A percentile compares a stretch with the other conserved stretches of the same genome.
Conservation (phyloP, 2,113 vertebrate species). For the Glaucidium brasilianum region DNA sequence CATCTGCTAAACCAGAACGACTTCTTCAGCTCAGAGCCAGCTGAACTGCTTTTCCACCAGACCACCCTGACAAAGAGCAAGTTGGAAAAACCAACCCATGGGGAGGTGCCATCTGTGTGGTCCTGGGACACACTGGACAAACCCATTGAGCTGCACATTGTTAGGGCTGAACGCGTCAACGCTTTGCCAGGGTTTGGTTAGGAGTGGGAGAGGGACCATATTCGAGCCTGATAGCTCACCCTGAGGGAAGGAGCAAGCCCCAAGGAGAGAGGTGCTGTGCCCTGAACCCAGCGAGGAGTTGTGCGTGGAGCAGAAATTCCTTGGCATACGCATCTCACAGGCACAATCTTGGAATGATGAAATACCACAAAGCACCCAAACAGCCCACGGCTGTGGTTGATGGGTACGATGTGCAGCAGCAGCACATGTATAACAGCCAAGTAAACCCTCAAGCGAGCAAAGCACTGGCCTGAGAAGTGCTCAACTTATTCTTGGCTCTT, state of each 20-base stretch:
- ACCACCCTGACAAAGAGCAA: not conserved
- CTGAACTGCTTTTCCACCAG: not conserved
- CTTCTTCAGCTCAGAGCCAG: not conserved
- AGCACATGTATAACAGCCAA: accelerated
- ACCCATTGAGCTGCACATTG: accelerated
- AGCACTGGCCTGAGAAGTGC: too few relatives aligned
- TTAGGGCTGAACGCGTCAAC: not conserved
- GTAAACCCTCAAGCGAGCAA: not conserved
- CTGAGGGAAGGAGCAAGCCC: not conserved
- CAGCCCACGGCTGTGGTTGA: accelerated
- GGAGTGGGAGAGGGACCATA: not conserved
- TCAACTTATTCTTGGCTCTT: not conserved
- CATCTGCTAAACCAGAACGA: not conserved
- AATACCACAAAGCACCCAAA: not conserved
- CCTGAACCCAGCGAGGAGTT: accelerated
- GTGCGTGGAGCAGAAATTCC: not conserved
- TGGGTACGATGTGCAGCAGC: not conserved
- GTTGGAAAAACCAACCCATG: not conserved
- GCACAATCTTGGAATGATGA: not conserved
- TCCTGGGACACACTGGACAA: not conserved
- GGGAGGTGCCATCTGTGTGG: accelerated
- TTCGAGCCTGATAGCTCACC: accelerated
- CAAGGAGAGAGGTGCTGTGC: not conserved
- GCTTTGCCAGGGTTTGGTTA: not conserved
- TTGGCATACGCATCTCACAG: not conserved